Evolutionary conservation across 2,113 vertebrate species (phyloP), one percentile per base, ranked within the genome.

Genomic region (Quiscalus mexicanus): DNA sequence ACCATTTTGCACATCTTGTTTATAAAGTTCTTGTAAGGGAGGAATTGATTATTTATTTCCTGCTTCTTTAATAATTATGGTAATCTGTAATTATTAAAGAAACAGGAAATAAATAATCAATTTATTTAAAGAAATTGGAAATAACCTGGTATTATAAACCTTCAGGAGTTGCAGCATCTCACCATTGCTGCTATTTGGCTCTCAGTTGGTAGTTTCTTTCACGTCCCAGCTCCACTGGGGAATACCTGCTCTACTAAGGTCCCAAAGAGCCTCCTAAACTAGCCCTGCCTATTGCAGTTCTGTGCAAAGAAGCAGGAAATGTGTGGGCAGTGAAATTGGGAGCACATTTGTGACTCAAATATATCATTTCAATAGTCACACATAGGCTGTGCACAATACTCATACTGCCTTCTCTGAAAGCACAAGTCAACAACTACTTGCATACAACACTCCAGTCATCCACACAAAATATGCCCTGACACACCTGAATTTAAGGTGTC

Each of bases 361-460:
- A 35, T 25, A 7, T n/a, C 6, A 11, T 45, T 83, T 59, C 58
- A 23, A 0, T 5, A 27, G 62, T 30, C 31, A n/a, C 5, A 3
- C 1, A 31, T 37, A 37, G n/a, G 11, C 35, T 2, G 2, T 55
- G 56, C 42, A 44, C n/a, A 28, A 4, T 3, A 21, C 24, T 6
- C 44, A 2, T 4, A 2, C 30, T 52, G 80, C 73, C 49, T 35
- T 74, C 37, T 74, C 71, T 70, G 75, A 58, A 67, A 28, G n/a
- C 20, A 10, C 69, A 58, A 28, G 13, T 12, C 56, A 50, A 8
- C 45, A 41, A 3, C 5, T 44, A 22, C 28, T 24, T 16, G 2
- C 28, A 1, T 41, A 18, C 53, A 77, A 17, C 12, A 21, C 27
- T 60, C 20, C 1, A 8, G 52, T 63, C 53, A 19, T 9, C 49